A percentile compares a stretch with the other conserved stretches of the same genome.
Evolutionary conservation across 1,140 invertebrate genomes (phyloP).

Genomic region (Zaprionus ghesquierei): DNA sequence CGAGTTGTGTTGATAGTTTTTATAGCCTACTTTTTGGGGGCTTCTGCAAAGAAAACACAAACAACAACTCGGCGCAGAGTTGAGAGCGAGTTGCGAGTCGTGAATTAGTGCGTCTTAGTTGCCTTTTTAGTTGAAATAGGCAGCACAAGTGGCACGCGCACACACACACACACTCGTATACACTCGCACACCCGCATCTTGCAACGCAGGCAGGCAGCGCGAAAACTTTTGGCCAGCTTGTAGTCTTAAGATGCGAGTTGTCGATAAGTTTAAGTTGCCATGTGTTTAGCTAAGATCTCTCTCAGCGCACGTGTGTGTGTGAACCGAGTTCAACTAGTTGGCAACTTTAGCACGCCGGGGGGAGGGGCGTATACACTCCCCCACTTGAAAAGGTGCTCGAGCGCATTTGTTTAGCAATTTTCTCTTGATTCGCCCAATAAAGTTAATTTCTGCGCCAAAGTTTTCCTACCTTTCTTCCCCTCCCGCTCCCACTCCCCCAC

Average conservation of each 20-base stretch:
- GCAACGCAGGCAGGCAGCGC: neutral
- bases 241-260: slow-evolving; percentile 72
- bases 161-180: neutral
- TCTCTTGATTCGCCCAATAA: slow-evolving; percentile 77
- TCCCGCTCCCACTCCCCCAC: too few species aligned
- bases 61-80: slow-evolving; percentile 11
- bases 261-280: slow-evolving; percentile 77
- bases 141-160: neutral
- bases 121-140: slow-evolving; percentile 16
- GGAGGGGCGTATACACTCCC: neutral
- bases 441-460: slow-evolving; percentile 65
- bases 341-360: slow-evolving; percentile 34
- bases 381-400: slow-evolving; percentile 70
- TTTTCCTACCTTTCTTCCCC: slow-evolving; percentile 23
- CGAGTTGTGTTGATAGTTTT: slow-evolving; percentile 78
- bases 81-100: slow-evolving; percentile 29
- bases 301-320: slow-evolving; percentile 10
- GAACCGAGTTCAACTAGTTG: slow-evolving; percentile 69
- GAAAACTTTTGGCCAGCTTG: slow-evolving; percentile 65
- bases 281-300: slow-evolving; percentile 65
- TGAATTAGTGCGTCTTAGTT: slow-evolving; percentile 73
- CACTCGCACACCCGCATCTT: neutral
- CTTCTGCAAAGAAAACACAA: slow-evolving; percentile 10
- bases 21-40: slow-evolving; percentile 72
- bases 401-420: slow-evolving; percentile 79